Percentiles rank a stretch among this genome's conserved stretches.
phyloP scores from a whole-genome alignment of 2,113 vertebrate genomes.

The Felis catus region F.catus_Fca126_mat1.0 CM031419.1:175409001-175409500 shows the following conservation, averaged over 20 bases:
- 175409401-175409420: not conserved
- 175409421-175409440: not conserved
- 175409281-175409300: not conserved
- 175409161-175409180: not conserved
- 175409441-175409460: not conserved
- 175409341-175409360: not conserved
- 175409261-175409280: not conserved
- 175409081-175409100: not conserved
- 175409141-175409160: not conserved
- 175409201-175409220: not conserved
- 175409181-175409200: not conserved
- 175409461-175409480: not conserved
- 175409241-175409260: slow-evolving; percentile 6
- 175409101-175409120: not conserved
- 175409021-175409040: not conserved
- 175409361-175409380: not conserved
- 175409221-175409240: not conserved
- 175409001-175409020: not conserved
- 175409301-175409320: not conserved
- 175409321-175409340: not conserved
- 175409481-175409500: slow-evolving; percentile 11
- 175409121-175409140: not conserved
- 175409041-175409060: not conserved
- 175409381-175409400: not conserved
- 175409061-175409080: not conserved